These are phyloP conservation scores for Nudaria mundana DNA, from an alignment of 2,888 invertebrate genomes.

Conservation along the genomic window DNA sequence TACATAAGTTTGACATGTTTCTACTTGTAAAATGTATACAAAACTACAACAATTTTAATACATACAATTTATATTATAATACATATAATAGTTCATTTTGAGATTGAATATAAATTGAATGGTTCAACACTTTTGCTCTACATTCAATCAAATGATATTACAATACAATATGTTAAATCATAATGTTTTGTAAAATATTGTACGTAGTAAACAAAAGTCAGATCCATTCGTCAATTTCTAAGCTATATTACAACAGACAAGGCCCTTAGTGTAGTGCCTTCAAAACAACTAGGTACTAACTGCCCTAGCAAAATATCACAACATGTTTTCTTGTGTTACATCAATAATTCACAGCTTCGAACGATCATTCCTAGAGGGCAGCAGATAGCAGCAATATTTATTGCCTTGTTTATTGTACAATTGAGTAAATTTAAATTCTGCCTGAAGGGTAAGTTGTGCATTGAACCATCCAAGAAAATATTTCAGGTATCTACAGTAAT, in stretches of 20 bases:
- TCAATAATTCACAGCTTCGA: background rate
- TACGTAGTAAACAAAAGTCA: too few species aligned
- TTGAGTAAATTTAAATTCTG: too few species aligned
- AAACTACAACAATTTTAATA: slow-evolving; percentile 41
- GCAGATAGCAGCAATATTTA: background rate
- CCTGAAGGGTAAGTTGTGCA: slow-evolving; percentile 2
- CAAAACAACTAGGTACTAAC: background rate
- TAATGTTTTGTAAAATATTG: too few species aligned
- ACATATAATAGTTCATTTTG: slow-evolving; percentile 17
- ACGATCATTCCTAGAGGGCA: background rate
- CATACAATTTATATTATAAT: slow-evolving; percentile 26
- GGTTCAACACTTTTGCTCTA: slow-evolving; percentile 21
- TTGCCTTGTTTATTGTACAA: background rate
- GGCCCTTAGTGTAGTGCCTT: too few species aligned
- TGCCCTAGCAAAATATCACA: background rate
- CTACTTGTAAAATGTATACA: slow-evolving; percentile 43
- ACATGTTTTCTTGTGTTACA: background rate
- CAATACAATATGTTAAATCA: too few species aligned
- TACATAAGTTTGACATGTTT: slow-evolving; percentile 24
- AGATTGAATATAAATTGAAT: slow-evolving; percentile 17
- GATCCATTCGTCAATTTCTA: too few species aligned
- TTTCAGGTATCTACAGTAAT: slow-evolving; percentile 10
- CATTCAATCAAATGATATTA: background rate
- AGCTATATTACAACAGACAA: too few species aligned
- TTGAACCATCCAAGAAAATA: slow-evolving; percentile 34